These are phyloP conservation scores for Stictonetta naevosa DNA, from an alignment of 2,113 vertebrate genomes.

Conservation along the genomic window DNA sequence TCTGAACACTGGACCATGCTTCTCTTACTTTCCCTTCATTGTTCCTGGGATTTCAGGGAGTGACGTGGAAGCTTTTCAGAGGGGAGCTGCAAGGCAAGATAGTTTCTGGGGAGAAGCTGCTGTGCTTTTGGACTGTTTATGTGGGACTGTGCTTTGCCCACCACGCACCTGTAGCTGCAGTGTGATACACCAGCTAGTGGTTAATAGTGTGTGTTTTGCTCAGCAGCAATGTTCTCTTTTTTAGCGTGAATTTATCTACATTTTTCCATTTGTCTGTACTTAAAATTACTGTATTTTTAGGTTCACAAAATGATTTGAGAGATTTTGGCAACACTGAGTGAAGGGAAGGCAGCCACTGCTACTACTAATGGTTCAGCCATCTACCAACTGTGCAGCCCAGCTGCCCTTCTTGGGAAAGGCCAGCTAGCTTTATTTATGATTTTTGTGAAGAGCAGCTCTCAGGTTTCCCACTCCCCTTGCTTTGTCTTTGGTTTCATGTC, in stretches of 20 bases:
- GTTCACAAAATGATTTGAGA: not conserved
- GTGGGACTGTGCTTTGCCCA: not conserved
- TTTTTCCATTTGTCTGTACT: not conserved
- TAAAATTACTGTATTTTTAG: not conserved
- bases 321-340: not conserved
- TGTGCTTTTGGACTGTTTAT: not conserved
- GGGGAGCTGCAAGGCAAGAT: not conserved
- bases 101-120: not conserved
- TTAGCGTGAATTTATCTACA: not conserved
- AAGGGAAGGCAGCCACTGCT: not conserved
- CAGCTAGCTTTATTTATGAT: not conserved
- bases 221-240: not conserved
- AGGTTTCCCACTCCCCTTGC: not conserved
- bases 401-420: constrained; percentile 7
- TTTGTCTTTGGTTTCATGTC: not conserved
- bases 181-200: not conserved
- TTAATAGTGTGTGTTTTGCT: not conserved
- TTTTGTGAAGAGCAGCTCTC: not conserved
- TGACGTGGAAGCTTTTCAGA: constrained; percentile 8
- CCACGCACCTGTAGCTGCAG: constrained; percentile 2
- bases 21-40: not conserved
- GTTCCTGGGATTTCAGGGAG: constrained; percentile 4
- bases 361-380: not conserved
- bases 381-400: constrained; percentile 5
- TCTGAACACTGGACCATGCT: not conserved